phyloP scores from a whole-genome alignment of 2,797 vertebrate genomes.

The Sphenopsis melanotis region DNA sequence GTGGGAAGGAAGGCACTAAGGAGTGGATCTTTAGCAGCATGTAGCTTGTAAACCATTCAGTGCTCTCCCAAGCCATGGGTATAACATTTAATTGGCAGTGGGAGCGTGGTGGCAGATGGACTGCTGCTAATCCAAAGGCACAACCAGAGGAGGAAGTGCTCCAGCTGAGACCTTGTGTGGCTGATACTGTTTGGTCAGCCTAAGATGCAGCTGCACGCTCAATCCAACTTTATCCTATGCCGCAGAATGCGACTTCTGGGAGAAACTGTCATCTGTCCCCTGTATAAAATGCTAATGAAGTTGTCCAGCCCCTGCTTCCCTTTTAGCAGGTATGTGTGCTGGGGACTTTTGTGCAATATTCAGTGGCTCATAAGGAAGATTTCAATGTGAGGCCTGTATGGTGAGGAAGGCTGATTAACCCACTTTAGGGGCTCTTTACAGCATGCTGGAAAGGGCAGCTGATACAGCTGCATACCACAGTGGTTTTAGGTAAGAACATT shows the following conservation, averaged over 20 bases:
- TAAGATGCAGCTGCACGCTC: background rate
- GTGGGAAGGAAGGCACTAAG: background rate
- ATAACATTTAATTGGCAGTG: background rate
- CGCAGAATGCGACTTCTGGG: background rate
- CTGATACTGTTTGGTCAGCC: background rate
- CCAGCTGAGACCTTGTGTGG: background rate
- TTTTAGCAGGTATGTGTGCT: background rate
- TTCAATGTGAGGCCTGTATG: background rate
- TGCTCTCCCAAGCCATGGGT: background rate
- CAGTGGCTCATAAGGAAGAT: background rate
- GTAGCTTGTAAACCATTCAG: background rate
- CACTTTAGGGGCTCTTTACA: background rate
- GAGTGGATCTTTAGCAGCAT: background rate
- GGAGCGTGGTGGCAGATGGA: background rate
- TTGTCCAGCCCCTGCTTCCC: background rate
- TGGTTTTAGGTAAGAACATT: background rate
- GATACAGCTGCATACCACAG: background rate
- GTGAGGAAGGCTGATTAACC: background rate
- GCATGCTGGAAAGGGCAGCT: background rate
- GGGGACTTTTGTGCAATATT: background rate
- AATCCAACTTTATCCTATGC: background rate
- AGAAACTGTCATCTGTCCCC: background rate
- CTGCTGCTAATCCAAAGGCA: background rate
- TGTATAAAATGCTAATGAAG: background rate
- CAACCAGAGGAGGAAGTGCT: background rate